These are phyloP conservation scores for Drosophila ironensis DNA, from an alignment of 1,140 invertebrate species.

Conservation along the genomic window DNA sequence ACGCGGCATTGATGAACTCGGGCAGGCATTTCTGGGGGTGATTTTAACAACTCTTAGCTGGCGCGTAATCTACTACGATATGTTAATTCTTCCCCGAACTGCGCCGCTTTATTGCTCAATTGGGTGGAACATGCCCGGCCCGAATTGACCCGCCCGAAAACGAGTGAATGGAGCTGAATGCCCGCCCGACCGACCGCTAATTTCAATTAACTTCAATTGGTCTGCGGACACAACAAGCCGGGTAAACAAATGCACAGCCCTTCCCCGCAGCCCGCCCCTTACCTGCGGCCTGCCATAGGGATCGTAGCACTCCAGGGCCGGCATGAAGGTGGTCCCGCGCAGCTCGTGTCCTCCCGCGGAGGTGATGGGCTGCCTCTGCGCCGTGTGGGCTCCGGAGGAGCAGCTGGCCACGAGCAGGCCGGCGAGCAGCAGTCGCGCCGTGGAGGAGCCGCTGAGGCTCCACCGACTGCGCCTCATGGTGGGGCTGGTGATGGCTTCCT, in stretches of 20 bases:
- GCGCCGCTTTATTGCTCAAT: conserved; percentile 53
- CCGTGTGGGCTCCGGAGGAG: conserved; percentile 7
- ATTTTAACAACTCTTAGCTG: too few relatives aligned
- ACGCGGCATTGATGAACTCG: conserved; percentile 98
- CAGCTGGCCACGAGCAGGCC: conserved; percentile 49
- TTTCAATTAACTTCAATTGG: conserved; percentile 53
- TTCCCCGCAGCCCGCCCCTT: conserved; percentile 3
- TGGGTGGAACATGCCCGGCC: conserved; percentile 49
- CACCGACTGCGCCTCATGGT: conserved; percentile 71
- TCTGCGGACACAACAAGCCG: conserved; percentile 37
- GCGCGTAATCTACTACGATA: too few relatives aligned
- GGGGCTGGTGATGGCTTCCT: background rate
- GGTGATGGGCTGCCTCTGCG: conserved; percentile 55
- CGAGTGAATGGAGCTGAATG: background rate
- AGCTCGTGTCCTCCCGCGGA: conserved; percentile 63
- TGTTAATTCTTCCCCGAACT: conserved; percentile 15
- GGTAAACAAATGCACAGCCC: background rate
- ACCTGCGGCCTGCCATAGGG: conserved; percentile 78
- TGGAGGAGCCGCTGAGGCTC: conserved; percentile 59
- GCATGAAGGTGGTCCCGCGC: conserved; percentile 69
- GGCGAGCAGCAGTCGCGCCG: conserved; percentile 46
- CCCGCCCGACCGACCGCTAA: conserved; percentile 3
- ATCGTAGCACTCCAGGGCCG: conserved; percentile 81
- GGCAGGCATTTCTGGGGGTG: conserved; percentile 94
- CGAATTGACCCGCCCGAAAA: conserved; percentile 44